Evolutionary conservation across 2,888 invertebrate genomes (phyloP), one percentile per base, ranked within the genome.

Genomic region (Tortrix viridana): DNA sequence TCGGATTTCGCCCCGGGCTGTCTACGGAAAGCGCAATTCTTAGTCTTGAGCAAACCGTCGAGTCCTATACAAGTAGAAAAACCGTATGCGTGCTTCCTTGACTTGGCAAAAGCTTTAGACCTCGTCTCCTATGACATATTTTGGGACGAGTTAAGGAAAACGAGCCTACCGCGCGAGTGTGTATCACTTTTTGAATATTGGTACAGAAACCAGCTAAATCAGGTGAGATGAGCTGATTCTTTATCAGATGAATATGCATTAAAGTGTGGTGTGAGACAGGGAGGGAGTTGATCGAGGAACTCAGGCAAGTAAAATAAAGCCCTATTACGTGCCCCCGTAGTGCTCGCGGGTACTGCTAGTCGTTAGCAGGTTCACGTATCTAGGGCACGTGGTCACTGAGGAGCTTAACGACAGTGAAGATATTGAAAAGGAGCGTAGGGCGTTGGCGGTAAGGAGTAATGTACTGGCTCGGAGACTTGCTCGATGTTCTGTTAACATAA

Each of bases 381-480:
- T 66, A 5, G 66, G 66, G 18, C 66, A 68, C 22, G 2, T 57
- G 3, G n/a, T 57, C 5, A 57, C 57, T 5, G 38, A 41, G 14
- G 41, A 41, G 7, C 57, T 57, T 14, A 56, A 56, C 12, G 55
- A 56, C 55, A 19, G 41, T 9, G 32, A 14, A n/a, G 61, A 61
- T 12, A 53, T 61, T 14, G 63, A 64, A 18, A 53, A 55, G 48
- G 60, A 66, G 20, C 47, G 64, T 5, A 66, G 62, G 32, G 66
- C 66, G 23, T 52, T 67, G 52, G 65, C 66, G n/a, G 66, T 66
- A n/a, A 32, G 66, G 9, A n/a, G 60, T 16, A 64, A 62, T 41
- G 65, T 69, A 65, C 23, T 67, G 59, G 58, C 64, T 12, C 68
- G 69, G n/a, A 65, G 64, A 38, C 65, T 66, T 53, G 50, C 57